phyloP scores from a whole-genome alignment of 35 echinoderm and acorn worm genomes.

The Ptychodera flava region DNA sequence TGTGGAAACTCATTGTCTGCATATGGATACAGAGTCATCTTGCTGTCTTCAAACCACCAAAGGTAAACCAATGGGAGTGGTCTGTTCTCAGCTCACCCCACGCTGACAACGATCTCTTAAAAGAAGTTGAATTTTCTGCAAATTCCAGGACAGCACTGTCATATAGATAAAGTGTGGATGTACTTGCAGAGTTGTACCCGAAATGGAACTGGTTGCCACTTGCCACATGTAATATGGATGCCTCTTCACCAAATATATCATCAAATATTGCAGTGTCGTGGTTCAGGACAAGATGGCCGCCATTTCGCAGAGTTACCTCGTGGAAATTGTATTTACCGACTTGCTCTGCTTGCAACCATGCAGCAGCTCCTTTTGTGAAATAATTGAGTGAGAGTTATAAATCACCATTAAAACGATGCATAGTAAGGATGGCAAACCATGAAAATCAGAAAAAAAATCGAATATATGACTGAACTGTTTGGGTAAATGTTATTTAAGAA shows the following conservation, averaged over 20 bases:
- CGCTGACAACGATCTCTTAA: conserved; percentile 32
- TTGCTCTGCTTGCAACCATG: background rate
- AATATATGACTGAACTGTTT: too few relatives aligned
- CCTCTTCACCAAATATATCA: conserved; percentile 17
- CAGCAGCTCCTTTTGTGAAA: background rate
- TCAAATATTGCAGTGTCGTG: background rate
- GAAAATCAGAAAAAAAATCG: too few relatives aligned
- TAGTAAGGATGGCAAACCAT: too few relatives aligned
- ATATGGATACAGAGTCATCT: conserved; percentile 31
- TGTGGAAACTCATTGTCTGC: conserved; percentile 4
- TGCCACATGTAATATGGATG: conserved; percentile 18
- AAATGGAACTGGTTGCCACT: background rate
- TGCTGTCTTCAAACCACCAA: conserved; percentile 16
- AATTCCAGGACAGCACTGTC: background rate
- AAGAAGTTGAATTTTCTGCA: background rate
- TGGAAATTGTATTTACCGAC: conserved; percentile 6
- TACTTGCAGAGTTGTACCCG: background rate
- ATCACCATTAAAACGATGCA: too few relatives aligned
- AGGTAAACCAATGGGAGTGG: background rate
- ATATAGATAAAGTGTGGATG: background rate
- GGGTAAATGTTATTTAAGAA: too few relatives aligned
- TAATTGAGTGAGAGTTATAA: too few relatives aligned
- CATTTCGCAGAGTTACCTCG: conserved; percentile 19
- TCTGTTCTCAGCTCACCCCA: conserved; percentile 32
- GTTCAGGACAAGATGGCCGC: conserved; percentile 5